Conservation (phyloP, 2,113 vertebrate species). For the Seriola dumerili region DNA sequence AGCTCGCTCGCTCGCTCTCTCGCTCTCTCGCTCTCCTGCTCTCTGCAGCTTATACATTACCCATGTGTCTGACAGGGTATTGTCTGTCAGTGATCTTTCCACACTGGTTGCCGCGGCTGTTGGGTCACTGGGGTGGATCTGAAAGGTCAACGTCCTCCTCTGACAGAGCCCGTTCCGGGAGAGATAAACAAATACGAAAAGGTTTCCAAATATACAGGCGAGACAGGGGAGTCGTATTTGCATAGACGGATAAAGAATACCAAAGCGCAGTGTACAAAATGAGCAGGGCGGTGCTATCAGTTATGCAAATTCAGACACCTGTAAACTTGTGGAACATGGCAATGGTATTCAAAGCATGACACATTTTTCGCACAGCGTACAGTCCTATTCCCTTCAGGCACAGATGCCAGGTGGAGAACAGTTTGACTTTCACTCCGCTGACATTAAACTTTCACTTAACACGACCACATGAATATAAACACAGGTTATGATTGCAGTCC, state of each 20-base stretch:
- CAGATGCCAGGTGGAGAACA: constrained; percentile 2
- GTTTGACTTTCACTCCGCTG: constrained; percentile 37
- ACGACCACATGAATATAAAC: neutral
- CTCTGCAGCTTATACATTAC: constrained; percentile 48
- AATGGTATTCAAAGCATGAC: constrained; percentile 26
- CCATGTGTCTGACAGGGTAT: constrained; percentile 45
- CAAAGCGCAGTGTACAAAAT: neutral
- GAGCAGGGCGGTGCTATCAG: neutral
- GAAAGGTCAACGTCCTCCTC: constrained; percentile 67
- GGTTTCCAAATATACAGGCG: constrained; percentile 59
- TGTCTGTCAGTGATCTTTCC: constrained; percentile 58
- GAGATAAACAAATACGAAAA: constrained; percentile 70
- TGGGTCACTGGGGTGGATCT: constrained; percentile 63
- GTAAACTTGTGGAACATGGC: constrained; percentile 11
- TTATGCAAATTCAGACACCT: constrained; percentile 36
- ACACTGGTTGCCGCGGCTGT: constrained; percentile 48
- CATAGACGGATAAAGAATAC: constrained; percentile 52
- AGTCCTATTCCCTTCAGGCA: neutral
- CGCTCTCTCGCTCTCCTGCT: constrained; percentile 8
- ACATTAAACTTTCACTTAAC: constrained; percentile 22
- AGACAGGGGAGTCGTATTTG: constrained; percentile 54
- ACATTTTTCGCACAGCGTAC: constrained; percentile 21
- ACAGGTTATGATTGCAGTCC: neutral
- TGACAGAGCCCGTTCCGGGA: constrained; percentile 28
- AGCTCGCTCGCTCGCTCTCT: constrained; percentile 20